Percentiles rank a stretch among this genome's conserved stretches.
These are phyloP conservation scores for Bicyclus anynana DNA, from an alignment of 1,140 invertebrate species.

Conservation along the genomic window DNA sequence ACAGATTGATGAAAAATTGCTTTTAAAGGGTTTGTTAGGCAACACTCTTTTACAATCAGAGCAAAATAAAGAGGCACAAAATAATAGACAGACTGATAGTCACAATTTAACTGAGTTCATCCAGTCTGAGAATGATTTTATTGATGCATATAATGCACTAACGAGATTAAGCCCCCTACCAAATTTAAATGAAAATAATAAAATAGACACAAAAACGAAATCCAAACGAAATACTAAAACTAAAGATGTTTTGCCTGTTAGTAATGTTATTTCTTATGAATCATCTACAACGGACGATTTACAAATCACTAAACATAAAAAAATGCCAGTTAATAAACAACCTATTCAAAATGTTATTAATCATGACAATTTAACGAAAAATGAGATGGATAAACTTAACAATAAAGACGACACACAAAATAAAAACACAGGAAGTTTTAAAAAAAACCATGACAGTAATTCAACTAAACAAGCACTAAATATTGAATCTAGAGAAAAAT, in stretches of 20 bases:
- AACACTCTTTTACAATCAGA: constrained; percentile 72
- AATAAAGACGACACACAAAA: constrained; percentile 1
- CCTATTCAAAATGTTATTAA: not conserved
- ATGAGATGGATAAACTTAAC: not conserved
- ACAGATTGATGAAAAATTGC: constrained; percentile 46
- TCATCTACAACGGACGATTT: not conserved
- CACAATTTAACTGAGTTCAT: constrained; percentile 42
- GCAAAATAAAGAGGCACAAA: not conserved
- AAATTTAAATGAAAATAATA: constrained; percentile 25
- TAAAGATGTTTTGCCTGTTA: not conserved
- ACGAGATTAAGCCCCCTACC: constrained; percentile 56
- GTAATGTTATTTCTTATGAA: not conserved
- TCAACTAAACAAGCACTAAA: not conserved
- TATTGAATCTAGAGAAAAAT: constrained; percentile 23
- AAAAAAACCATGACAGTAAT: not conserved
- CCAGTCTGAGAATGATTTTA: constrained; percentile 70
- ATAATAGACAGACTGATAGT: constrained; percentile 7
- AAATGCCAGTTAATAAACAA: not conserved
- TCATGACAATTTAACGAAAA: not conserved
- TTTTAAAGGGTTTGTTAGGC: constrained; percentile 49
- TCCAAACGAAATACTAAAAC: not conserved
- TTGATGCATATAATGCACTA: constrained; percentile 66
- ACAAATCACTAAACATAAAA: not conserved
- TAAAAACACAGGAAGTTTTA: not conserved
- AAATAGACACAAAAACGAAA: not conserved